Evolutionary conservation across 2,888 invertebrate genomes (phyloP), one percentile per base, ranked within the genome.

Genomic region (Diplazon laetatorius): DNA sequence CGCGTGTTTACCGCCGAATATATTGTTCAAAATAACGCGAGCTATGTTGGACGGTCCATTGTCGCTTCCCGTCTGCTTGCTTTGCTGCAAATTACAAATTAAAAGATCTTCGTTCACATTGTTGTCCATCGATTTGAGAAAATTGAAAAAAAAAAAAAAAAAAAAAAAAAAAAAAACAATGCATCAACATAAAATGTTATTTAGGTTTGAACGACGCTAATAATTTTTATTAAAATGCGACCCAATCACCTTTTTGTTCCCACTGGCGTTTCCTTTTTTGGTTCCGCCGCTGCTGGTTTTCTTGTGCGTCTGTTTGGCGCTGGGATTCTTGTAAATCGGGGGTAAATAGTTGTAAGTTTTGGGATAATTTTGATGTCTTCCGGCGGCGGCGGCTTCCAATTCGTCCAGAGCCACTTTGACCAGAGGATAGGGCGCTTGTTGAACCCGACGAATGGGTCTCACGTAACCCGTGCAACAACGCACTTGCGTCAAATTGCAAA

Each of bases 361-460:
- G 39, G 71, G 68, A 57, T 62, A 72, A 59, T 57, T 72, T 3
- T 82, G 16, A 57, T 80, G 84, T 16, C 81, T 85, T n/a, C 82
- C 83, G 39, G 82, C 82, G 39, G 82, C 82, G 66, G 84, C 81
- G 60, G 84, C 70, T 48, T 89, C 89, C 39, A 91, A 76, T 82
- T 91, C 93, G 83, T 93, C 93, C 60, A 92, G 90, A 68, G 93
- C 93, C 12, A 95, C 92, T 90, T 95, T 95, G 14, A 95, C 94
- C 84, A 96, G 92, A 70, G 97, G 97, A 93, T 97, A 97, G 44
- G 97, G 96, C 22, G 96, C 96, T 91, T 95, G 96, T 83, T 95
- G 94, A 39, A 94, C 94, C 78, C 97, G 93, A 25, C 96, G 92
- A 83, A 97, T 94, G 83, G 93, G 94, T 55, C 95, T 91, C 10